phyloP scores from a whole-genome alignment of 2,797 vertebrate species.

The Xenops minutus region DNA sequence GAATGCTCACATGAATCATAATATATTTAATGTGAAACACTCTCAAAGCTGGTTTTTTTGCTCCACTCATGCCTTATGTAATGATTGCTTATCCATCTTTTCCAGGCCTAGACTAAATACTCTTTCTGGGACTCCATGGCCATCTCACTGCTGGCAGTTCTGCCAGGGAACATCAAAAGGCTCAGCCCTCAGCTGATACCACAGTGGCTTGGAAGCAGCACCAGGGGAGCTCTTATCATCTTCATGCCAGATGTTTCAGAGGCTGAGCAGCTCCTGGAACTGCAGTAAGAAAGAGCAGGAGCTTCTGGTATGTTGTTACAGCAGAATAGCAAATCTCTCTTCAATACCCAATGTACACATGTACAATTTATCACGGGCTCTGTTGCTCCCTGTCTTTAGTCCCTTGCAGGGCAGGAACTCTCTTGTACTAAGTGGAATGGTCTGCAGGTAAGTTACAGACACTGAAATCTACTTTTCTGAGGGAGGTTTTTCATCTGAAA shows the following conservation, averaged over 20 bases:
- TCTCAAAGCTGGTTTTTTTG: not conserved
- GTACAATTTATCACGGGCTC: not conserved
- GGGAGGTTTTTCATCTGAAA: not conserved
- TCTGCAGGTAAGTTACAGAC: not conserved
- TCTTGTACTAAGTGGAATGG: not conserved
- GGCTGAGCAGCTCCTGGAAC: not conserved
- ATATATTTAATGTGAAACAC: not conserved
- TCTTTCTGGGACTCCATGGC: not conserved
- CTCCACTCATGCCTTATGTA: not conserved
- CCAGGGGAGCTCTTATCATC: not conserved
- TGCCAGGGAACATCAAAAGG: not conserved
- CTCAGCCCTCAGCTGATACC: not conserved
- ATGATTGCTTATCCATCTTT: not conserved
- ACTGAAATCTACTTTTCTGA: not conserved
- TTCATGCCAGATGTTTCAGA: not conserved
- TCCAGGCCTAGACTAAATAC: not conserved
- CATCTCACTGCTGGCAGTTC: not conserved
- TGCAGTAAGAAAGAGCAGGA: not conserved
- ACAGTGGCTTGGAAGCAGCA: not conserved
- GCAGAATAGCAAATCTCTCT: not conserved
- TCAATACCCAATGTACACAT: not conserved
- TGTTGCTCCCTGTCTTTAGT: not conserved
- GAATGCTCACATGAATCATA: not conserved
- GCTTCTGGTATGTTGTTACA: not conserved
- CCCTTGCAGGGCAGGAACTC: not conserved